Base-by-base conservation (phyloP, 2,797 vertebrate species). In the Geotrypetes seraphini region DNA sequence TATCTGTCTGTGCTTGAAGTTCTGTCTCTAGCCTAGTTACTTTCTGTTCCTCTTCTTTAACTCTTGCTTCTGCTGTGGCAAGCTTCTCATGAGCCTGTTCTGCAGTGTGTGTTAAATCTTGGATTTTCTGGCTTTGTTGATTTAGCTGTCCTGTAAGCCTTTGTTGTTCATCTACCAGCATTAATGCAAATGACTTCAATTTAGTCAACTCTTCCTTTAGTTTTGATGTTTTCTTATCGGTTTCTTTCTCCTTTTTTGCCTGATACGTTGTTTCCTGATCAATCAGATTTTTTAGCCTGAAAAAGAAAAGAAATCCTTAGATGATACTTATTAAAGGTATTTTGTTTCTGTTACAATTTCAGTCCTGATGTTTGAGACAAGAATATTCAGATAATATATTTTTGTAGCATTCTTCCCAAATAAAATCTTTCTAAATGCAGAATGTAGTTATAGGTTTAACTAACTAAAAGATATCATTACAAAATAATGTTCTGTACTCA, bases 131-230 rank as follows among this genome's bases (percentile, higher is more conserved):
- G 26, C 73, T 91, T 61, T 97, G 91, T 58, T 82, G 79, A 44
- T 63, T 73, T 21, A 96, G 62, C 66, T 93, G 86, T 52, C 88
- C 85, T 0, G 86, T 81, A 36, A 96, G 81, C 48, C 73, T 83
- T 74, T 96, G 90, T 58, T 95, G 93, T 78, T 98, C 95, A 34
- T 97, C 92, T 12, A 97, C 92, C 12, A 98, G 87, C 81, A 90
- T 86, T 77, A 99, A 83, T 31, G 92, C 84, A 71, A 97, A 97
- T 2, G 95, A 89, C 66, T 96, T 97, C 33, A 98, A 78, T 76
- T 95, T 94, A 42, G 78, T 90, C 50, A 95, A 57, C 71, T 99
- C 95, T 39, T 91, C 88, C 62, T 90, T 94, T 41, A 99, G 73
- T 40, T 72, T 72, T 3, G 47, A 25, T 44, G 88, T 68, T 62